Evolutionary conservation across 2,888 invertebrate species (phyloP), one percentile per base, ranked within the genome.

Genomic region (Punctoribates punctum): DNA sequence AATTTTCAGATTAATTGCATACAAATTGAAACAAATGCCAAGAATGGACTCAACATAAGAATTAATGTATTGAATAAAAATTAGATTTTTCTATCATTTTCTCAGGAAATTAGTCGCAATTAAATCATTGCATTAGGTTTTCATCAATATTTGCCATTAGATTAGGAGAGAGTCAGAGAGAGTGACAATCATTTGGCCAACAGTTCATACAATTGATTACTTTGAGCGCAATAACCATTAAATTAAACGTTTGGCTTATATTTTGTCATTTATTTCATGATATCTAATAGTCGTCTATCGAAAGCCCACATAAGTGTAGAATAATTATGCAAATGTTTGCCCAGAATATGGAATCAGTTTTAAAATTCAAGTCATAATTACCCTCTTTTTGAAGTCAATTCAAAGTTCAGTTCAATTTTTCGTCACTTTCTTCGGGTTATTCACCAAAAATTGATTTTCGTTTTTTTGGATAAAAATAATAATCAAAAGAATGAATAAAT

Each of bases 211-310:
- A 67, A 67, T 67, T 42, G 42, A 42, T 67, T 67, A 67, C 34
- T 67, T 67, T 17, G 42, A 67, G 20, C 23, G 67, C 17, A 67
- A 67, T 67, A 67, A 67, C 67, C 42, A 67, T 67, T 67, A 67
- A 67, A 67, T 67, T 67, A 42, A 42, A 67, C 20, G 38, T 23
- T 62, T 42, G 17, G 23, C 42, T 67, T 38, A 67, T 42, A n/a
- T 67, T 67, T 67, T 42, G 23, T 42, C 67, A 42, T 67, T 67
- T 67, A 42, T 42, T 42, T 42, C 42, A 42, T 42, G 8, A 42
- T 13, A 13, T 42, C 42, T 38, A 20, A 67, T 42, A 38, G 67
- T 23, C 57, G 2, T 67, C 13, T 0, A 65, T 9, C 13, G 23
- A 38, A 20, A 17, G 42, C 67, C 67, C 67, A 20, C 67, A 67